Base-by-base conservation (phyloP, 2,797 vertebrate species). In the Heliangelus exortis region DNA sequence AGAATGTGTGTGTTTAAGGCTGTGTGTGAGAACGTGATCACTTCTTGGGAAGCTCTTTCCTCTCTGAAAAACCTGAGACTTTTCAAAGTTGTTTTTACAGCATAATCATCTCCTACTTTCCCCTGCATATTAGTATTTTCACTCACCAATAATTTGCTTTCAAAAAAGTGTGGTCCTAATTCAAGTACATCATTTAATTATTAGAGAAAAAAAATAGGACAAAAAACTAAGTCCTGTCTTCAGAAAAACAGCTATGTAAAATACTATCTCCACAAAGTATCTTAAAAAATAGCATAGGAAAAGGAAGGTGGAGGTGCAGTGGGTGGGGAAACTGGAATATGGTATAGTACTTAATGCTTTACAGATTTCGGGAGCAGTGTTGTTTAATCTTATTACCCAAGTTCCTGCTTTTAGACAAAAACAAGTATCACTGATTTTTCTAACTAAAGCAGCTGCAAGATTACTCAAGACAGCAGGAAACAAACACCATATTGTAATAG, bases 1-100 rank as follows among this genome's bases (percentile, higher is more conserved):
- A 97, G 96, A 98, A 97, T 97, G 97, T 84, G 53, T 97, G 97
- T 84, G 53, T 96, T 94, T 95, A 94, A 97, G 84, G 93, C 94
- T 10, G 26, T 95, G 61, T 72, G 74, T 76, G 89, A 97, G 88
- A 93, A 94, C 79, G 86, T 67, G 73, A 89, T 83, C 89, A 80
- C 94, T 96, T 95, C 95, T 96, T 94, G 95, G 92, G 96, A 95
- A 54, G 81, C 48, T 88, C 77, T 95, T 96, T 79, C 79, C 80
- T 93, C 74, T 92, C 68, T 91, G 85, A 96, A 95, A 66, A 95
- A 90, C 51, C n/a, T 58, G 68, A 96, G 43, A 72, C 63, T 81
- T 78, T 94, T 94, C 92, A 77, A 95, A 94, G 86, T 74, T 73
- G 73, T 83, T 90, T 87, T 78, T 83, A 65, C 23, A 53, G 65